phyloP scores from a whole-genome alignment of 2,113 vertebrate species.

The Microtus oregoni region DNA sequence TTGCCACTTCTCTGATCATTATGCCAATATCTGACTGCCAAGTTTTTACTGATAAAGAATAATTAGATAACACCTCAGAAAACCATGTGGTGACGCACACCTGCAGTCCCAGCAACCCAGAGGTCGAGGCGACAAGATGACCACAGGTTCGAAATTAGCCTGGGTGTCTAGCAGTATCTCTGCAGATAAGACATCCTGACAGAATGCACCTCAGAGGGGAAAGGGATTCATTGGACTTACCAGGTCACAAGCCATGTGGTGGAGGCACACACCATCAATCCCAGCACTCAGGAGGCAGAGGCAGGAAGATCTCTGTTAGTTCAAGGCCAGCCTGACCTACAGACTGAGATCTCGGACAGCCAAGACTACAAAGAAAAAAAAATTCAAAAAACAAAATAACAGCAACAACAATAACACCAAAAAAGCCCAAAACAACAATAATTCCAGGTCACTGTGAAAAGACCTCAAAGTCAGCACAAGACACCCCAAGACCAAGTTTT shows the following conservation, averaged over 20 bases:
- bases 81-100: background rate
- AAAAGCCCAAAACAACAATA: background rate
- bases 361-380: background rate
- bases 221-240: background rate
- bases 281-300: background rate
- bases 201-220: background rate
- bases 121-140: background rate
- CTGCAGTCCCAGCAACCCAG: background rate
- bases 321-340: background rate
- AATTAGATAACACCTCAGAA: background rate
- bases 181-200: background rate
- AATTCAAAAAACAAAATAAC: too few relatives aligned
- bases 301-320: background rate
- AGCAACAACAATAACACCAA: background rate
- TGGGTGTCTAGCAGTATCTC: background rate
- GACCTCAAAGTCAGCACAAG: background rate
- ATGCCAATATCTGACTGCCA: background rate
- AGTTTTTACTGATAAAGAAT: background rate
- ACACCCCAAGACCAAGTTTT: background rate
- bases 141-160: background rate
- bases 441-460: background rate
- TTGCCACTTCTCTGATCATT: background rate
- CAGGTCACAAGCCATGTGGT: background rate
- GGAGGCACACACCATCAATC: background rate
- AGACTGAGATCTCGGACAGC: background rate